Evolutionary conservation across 2,113 vertebrate species (phyloP).

Genomic region (Thomomys bottae): DNA sequence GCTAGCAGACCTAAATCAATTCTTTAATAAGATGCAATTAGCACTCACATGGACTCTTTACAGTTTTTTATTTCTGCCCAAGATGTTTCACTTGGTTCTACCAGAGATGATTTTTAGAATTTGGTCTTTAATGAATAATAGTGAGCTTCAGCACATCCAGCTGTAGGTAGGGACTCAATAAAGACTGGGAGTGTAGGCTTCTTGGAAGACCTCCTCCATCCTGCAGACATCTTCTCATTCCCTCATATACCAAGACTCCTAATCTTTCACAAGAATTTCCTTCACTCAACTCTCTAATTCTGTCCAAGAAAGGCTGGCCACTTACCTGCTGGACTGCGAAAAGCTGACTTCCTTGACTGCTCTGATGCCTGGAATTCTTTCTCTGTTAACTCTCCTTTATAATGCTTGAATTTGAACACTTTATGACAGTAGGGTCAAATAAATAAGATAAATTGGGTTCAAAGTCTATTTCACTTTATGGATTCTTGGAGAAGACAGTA

Average conservation of each 20-base stretch:
- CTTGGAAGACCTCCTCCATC: background rate
- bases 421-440: conserved; percentile 82
- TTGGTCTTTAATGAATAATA: background rate
- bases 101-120: conserved; percentile 14
- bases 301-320: background rate
- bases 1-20: background rate
- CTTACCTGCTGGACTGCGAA: conserved; percentile 52
- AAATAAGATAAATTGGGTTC: conserved; percentile 83
- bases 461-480: conserved; percentile 84
- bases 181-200: background rate
- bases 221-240: background rate
- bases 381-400: conserved; percentile 79
- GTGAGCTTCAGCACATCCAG: background rate
- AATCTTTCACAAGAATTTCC: conserved; percentile 25
- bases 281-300: background rate
- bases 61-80: background rate
- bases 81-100: conserved; percentile 11
- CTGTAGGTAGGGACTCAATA: background rate
- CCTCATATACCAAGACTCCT: background rate
- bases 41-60: background rate
- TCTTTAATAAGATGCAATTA: conserved; percentile 25
- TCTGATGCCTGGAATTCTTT: conserved; percentile 50
- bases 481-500: conserved; percentile 79
- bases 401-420: conserved; percentile 78
- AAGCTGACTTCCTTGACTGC: conserved; percentile 4